These are phyloP conservation scores for Nematopogon swammerdamellus DNA, from an alignment of 2,888 invertebrate genomes.

Conservation along the genomic window DNA sequence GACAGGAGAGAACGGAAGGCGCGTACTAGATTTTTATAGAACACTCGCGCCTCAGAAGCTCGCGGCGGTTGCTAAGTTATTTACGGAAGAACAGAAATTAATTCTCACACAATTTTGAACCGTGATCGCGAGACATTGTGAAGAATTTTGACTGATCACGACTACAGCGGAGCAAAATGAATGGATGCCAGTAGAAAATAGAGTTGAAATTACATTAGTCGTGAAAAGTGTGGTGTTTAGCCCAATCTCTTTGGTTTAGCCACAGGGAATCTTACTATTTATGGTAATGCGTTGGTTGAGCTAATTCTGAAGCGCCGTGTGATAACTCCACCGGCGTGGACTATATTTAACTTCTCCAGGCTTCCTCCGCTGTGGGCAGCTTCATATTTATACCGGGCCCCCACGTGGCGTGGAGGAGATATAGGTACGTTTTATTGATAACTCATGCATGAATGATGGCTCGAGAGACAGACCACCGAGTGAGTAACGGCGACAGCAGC, in stretches of 20 bases:
- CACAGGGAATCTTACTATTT: slow-evolving; percentile 36
- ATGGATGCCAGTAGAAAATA: not conserved
- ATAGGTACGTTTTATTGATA: no score
- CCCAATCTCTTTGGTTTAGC: no score
- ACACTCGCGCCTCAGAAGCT: not conserved
- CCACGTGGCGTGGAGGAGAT: no score
- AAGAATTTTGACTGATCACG: no score
- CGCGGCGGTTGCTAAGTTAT: not conserved
- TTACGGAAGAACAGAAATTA: not conserved
- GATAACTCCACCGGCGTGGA: not conserved
- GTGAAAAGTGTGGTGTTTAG: not conserved
- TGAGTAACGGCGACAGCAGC: no score
- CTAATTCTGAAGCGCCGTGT: not conserved
- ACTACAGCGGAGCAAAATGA: no score
- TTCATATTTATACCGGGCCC: no score
- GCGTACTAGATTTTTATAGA: not conserved
- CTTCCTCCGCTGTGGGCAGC: no score
- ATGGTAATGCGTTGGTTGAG: slow-evolving; percentile 32
- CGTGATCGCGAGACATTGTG: not conserved
- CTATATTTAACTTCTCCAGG: not conserved
- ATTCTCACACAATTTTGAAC: not conserved
- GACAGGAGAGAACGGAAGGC: not conserved
- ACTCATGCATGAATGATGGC: no score
- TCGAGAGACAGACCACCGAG: no score
- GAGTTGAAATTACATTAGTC: not conserved